A percentile compares a stretch with the other conserved stretches of the same genome.
Conservation (phyloP, 2,113 vertebrate species). For the Sinosuthora webbiana region DNA sequence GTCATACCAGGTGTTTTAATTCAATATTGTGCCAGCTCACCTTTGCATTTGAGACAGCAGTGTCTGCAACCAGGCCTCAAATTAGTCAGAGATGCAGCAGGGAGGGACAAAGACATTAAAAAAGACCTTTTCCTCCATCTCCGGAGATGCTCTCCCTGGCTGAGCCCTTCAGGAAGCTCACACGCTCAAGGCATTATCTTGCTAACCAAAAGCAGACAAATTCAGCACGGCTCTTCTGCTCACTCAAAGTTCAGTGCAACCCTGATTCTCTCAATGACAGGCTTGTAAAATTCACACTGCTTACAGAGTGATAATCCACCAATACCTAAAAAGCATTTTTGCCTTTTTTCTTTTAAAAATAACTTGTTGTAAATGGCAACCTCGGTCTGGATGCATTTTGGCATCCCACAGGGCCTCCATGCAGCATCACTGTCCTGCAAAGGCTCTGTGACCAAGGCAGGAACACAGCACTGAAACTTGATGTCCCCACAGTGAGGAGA, state of each 20-base stretch:
- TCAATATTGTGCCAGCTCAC: neutral
- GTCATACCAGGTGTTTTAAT: neutral
- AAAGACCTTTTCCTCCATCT: neutral
- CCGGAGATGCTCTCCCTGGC: neutral
- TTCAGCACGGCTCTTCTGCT: neutral
- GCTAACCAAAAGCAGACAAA: neutral
- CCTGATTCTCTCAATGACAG: neutral
- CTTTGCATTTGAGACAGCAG: neutral
- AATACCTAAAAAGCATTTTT: neutral
- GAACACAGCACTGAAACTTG: fast-evolving
- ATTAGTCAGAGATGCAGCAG: neutral
- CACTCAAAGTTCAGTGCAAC: neutral
- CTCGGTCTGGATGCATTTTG: neutral
- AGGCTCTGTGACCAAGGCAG: neutral
- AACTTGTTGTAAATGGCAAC: neutral
- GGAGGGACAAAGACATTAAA: neutral
- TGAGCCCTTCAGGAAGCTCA: neutral
- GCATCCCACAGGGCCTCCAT: neutral
- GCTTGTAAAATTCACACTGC: neutral
- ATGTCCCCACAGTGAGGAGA: fast-evolving
- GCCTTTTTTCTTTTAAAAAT: neutral
- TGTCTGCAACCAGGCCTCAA: neutral
- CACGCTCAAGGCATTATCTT: neutral
- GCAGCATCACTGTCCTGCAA: neutral
- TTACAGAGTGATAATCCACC: neutral